Evolutionary conservation across 1,140 invertebrate species (phyloP).

Genomic region (Laupala kohalensis): DNA sequence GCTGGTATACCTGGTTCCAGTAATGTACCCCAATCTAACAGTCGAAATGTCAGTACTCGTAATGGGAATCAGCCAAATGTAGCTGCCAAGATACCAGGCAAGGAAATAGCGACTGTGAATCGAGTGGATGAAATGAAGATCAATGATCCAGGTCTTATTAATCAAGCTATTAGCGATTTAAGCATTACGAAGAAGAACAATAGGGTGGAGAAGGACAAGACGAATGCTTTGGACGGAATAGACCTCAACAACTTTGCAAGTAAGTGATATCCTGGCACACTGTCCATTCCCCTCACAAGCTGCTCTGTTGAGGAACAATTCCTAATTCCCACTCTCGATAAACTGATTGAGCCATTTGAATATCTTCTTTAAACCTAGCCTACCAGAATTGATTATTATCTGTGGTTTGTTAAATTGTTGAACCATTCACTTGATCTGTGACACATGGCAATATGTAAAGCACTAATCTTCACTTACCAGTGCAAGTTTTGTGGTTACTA

Average conservation of each 20-base stretch:
- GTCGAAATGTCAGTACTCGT: constrained; percentile 34
- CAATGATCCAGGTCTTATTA: constrained; percentile 38
- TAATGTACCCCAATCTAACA: constrained; percentile 17
- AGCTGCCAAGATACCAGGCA: constrained; percentile 17
- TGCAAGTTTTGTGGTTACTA: no score
- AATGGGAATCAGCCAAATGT: constrained; percentile 18
- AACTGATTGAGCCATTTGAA: no score
- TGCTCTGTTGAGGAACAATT: constrained; percentile 2
- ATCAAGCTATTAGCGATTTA: constrained; percentile 40
- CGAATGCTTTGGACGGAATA: constrained; percentile 35
- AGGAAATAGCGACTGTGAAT: constrained; percentile 34
- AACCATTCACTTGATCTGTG: no score
- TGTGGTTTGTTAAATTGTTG: no score
- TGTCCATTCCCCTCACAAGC: background rate
- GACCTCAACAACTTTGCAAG: constrained; percentile 40
- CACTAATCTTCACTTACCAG: no score
- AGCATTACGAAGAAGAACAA: constrained; percentile 30
- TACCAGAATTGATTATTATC: no score
- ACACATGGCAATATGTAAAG: no score
- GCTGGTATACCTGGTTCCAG: background rate
- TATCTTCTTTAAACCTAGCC: no score
- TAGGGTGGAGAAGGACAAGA: constrained; percentile 32
- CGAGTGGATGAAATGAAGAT: constrained; percentile 43
- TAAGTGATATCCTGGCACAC: constrained; percentile 23
- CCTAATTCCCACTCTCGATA: no score